phyloP scores from a whole-genome alignment of 2,888 invertebrate species.

The Psococerastis gibbosa region DNA sequence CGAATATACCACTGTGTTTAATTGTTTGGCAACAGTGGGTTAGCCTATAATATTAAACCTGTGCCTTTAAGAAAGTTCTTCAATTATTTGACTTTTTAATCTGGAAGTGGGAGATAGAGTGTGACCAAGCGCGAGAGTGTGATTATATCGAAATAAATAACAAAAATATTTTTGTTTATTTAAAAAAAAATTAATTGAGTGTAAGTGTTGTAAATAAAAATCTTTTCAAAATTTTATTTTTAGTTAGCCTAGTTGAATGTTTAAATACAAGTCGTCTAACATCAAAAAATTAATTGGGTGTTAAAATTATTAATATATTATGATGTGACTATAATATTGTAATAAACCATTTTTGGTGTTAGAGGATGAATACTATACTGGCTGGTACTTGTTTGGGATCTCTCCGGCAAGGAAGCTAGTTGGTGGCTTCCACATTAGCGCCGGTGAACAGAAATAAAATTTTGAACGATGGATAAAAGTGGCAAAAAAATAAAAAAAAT shows the following conservation, averaged over 20 bases:
- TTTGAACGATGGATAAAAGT: not conserved
- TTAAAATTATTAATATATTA: too few species aligned
- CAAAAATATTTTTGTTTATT: not conserved
- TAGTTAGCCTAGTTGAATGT: not conserved
- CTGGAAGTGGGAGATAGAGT: not conserved
- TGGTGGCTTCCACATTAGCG: not conserved
- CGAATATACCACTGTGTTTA: too few species aligned
- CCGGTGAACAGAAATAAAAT: not conserved
- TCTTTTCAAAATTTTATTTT: slow-evolving; percentile 10
- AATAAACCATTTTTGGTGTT: not conserved
- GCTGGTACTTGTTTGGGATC: not conserved
- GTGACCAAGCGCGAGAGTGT: not conserved
- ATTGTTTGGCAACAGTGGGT: too few species aligned
- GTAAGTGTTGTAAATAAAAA: slow-evolving; percentile 6
- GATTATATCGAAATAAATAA: not conserved
- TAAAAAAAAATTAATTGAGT: not conserved
- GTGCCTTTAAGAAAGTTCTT: too few species aligned
- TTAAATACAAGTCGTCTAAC: not conserved
- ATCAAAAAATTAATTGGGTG: not conserved
- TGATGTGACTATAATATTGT: too few species aligned
- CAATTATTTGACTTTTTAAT: too few species aligned
- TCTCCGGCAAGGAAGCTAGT: not conserved
- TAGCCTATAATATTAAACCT: too few species aligned
- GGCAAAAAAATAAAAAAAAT: not conserved
- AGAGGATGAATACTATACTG: not conserved